phyloP scores from a whole-genome alignment of 2,797 vertebrate species.

The Scyliorhinus canicula region DNA sequence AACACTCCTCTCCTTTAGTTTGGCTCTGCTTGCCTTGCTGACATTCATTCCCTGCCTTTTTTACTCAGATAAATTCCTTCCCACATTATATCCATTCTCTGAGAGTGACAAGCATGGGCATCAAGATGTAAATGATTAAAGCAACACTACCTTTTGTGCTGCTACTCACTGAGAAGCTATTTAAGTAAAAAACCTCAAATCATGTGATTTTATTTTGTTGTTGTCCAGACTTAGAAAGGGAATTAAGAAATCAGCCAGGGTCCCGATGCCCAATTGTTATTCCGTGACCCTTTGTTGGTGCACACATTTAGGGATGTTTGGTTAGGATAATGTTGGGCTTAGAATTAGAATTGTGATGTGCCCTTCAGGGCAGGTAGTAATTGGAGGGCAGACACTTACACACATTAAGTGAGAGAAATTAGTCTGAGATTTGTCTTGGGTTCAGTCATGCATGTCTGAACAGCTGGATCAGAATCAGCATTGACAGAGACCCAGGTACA shows the following conservation, averaged over 20 bases:
- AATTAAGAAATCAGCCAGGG: not conserved
- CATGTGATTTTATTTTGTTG: not conserved
- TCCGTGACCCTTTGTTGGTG: not conserved
- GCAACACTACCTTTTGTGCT: not conserved
- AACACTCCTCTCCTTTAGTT: not conserved
- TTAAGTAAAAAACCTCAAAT: not conserved
- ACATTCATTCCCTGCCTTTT: too few relatives aligned
- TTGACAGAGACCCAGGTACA: not conserved
- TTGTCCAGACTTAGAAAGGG: not conserved
- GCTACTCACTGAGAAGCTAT: not conserved
- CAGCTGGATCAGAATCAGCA: not conserved
- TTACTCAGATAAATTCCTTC: too few relatives aligned
- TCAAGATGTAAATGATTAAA: not conserved
- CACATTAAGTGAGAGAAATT: not conserved
- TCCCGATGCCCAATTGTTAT: not conserved
- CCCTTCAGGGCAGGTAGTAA: not conserved
- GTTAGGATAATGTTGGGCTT: not conserved
- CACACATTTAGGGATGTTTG: not conserved
- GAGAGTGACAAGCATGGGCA: not conserved
- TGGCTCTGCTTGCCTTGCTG: too few relatives aligned
- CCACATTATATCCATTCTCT: not conserved
- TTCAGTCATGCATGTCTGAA: not conserved
- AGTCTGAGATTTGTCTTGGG: not conserved
- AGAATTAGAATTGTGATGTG: not conserved
- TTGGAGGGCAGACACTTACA: not conserved